These are phyloP conservation scores for Hermaeophaga mercurialis DNA, from an alignment of 2,888 invertebrate species.

Conservation along the genomic window DNA sequence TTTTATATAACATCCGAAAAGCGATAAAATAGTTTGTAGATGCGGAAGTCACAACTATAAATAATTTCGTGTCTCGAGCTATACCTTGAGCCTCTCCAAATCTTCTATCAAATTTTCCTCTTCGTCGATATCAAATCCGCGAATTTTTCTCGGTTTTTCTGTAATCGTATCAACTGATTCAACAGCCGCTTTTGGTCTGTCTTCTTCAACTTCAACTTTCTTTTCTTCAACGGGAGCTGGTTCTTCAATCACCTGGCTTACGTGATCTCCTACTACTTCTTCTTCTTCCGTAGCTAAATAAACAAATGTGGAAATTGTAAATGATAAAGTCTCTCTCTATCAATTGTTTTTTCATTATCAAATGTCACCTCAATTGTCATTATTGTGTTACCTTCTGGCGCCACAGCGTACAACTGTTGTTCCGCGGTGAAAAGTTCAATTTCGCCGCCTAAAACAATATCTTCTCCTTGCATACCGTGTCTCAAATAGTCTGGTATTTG, in stretches of 20 bases:
- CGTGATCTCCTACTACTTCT: conserved; percentile 9
- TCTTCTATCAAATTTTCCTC: conserved; percentile 40
- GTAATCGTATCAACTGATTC: conserved; percentile 42
- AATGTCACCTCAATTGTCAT: no score
- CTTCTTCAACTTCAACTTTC: not conserved
- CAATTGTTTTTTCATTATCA: not conserved
- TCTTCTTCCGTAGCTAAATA: not conserved
- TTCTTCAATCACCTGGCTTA: not conserved
- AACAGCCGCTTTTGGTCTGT: conserved; percentile 2
- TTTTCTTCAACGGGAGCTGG: not conserved
- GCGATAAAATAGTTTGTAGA: no score
- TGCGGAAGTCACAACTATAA: no score
- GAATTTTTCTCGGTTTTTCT: conserved; percentile 35
- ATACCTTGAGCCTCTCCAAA: conserved; percentile 40
- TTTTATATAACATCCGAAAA: not conserved
- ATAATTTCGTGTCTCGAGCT: no score
- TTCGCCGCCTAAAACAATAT: no score
- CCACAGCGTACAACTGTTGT: not conserved
- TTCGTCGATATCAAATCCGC: conserved; percentile 34
- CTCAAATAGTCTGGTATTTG: not conserved
- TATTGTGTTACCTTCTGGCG: not conserved
- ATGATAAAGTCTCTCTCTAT: not conserved
- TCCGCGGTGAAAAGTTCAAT: no score
- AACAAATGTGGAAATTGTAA: not conserved
- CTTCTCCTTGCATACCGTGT: conserved; percentile 2